Evolutionary conservation across 1,140 invertebrate genomes (phyloP).

Genomic region (Riptortus pedestris): DNA sequence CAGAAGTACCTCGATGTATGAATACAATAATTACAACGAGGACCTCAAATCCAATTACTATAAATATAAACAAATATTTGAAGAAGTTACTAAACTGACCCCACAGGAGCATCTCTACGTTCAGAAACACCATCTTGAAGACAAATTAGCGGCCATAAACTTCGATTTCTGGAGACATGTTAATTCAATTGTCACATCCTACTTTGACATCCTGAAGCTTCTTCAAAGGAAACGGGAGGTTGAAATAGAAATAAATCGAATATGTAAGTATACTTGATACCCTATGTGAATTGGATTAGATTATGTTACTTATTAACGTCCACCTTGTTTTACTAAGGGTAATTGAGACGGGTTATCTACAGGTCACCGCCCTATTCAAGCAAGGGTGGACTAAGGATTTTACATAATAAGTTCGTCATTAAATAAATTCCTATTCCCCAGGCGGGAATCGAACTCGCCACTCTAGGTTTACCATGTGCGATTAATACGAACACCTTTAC

Average conservation of each 20-base stretch:
- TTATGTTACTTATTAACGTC: too few species aligned
- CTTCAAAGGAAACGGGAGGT: background rate
- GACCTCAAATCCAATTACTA: background rate
- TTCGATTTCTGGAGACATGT: background rate
- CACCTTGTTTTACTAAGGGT: too few species aligned
- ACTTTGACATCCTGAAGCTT: background rate
- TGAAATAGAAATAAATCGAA: background rate
- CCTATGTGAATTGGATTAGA: too few species aligned
- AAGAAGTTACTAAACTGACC: background rate
- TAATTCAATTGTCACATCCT: background rate
- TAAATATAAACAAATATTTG: background rate
- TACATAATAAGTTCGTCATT: too few species aligned
- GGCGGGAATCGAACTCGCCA: too few species aligned
- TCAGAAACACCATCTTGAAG: background rate
- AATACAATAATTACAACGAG: background rate
- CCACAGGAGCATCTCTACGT: background rate
- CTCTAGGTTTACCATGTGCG: too few species aligned
- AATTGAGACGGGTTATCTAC: too few species aligned
- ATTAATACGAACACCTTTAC: too few species aligned
- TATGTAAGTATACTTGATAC: background rate
- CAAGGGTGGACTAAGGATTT: too few species aligned
- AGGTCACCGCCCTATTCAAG: too few species aligned
- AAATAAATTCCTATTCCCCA: too few species aligned
- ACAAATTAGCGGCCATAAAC: background rate
- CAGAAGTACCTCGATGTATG: too few species aligned